Conservation (phyloP, 2,797 vertebrate species). For the Coranthus polyacanthus region DNA sequence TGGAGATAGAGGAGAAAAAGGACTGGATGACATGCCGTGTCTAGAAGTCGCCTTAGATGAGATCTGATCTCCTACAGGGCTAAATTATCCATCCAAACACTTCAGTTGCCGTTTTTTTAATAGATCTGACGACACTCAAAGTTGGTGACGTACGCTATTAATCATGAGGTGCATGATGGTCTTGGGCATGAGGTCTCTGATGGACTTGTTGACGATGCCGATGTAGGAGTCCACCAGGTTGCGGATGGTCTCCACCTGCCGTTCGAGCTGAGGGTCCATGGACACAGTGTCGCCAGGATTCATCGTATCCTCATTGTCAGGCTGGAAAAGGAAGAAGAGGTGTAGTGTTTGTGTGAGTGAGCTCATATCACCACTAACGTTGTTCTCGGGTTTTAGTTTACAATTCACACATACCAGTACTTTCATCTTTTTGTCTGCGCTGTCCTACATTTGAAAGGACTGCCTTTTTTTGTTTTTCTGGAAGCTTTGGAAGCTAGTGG, state of each 20-base stretch:
- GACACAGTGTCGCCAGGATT: conserved; percentile 90
- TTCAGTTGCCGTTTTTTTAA: neutral
- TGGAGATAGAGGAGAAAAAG: conserved; percentile 59
- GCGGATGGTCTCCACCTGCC: conserved; percentile 96
- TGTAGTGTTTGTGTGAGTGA: no score
- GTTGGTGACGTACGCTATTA: conserved; percentile 86
- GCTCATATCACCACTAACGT: neutral
- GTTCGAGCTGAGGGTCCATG: conserved; percentile 97
- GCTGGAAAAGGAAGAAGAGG: conserved; percentile 56
- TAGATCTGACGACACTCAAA: neutral
- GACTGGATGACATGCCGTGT: no score
- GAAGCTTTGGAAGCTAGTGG: no score
- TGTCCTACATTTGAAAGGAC: neutral
- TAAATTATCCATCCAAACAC: neutral
- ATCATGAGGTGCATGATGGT: conserved; percentile 99
- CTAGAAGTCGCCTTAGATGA: no score
- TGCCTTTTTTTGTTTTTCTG: no score
- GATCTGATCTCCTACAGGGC: neutral
- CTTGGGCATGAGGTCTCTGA: conserved; percentile 98
- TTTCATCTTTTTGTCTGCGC: neutral
- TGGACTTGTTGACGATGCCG: conserved; percentile 94
- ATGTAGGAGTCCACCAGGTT: conserved; percentile 98
- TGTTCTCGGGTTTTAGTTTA: no score
- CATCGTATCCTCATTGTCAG: conserved; percentile 86
- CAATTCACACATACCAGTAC: no score